Percentiles rank a stretch among this genome's conserved stretches.
phyloP scores from a whole-genome alignment of 1,140 invertebrate genomes.

The Heliconius congener region DNA sequence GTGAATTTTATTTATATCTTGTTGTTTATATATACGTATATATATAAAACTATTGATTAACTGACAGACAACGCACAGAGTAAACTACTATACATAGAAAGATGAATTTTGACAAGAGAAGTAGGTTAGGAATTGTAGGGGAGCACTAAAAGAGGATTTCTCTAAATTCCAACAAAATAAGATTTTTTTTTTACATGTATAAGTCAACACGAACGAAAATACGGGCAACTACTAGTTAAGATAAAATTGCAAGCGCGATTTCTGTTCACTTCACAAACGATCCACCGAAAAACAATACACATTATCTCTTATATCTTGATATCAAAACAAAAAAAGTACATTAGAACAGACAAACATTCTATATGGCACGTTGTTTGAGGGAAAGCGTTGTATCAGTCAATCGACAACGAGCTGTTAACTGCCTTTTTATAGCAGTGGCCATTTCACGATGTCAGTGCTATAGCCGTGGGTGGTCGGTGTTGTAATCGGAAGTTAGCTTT shows the following conservation, averaged over 20 bases:
- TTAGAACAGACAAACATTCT: constrained; percentile 1
- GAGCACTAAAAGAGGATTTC: too few relatives aligned
- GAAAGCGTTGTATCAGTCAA: constrained; percentile 35
- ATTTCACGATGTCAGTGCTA: constrained; percentile 28
- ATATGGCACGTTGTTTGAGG: constrained; percentile 15
- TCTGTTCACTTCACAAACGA: not conserved
- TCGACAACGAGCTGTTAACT: constrained; percentile 38
- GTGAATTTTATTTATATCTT: too few relatives aligned
- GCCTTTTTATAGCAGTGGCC: constrained; percentile 40
- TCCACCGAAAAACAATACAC: not conserved
- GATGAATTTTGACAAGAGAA: too few relatives aligned
- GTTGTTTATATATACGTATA: too few relatives aligned
- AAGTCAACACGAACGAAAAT: too few relatives aligned
- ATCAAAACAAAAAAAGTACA: constrained; percentile 9
- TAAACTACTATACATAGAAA: too few relatives aligned
- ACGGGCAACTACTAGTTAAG: too few relatives aligned
- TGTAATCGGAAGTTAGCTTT: constrained; percentile 24
- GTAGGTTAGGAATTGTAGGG: too few relatives aligned
- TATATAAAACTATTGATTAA: too few relatives aligned
- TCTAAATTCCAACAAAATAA: too few relatives aligned
- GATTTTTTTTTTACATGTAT: too few relatives aligned
- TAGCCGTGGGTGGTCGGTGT: constrained; percentile 32
- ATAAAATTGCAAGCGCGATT: not conserved
- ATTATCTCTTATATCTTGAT: constrained; percentile 11
- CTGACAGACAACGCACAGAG: too few relatives aligned